Evolutionary conservation across 2,797 vertebrate genomes (phyloP), one percentile per base, ranked within the genome.

Genomic region (Centroberyx gerrardi): DNA sequence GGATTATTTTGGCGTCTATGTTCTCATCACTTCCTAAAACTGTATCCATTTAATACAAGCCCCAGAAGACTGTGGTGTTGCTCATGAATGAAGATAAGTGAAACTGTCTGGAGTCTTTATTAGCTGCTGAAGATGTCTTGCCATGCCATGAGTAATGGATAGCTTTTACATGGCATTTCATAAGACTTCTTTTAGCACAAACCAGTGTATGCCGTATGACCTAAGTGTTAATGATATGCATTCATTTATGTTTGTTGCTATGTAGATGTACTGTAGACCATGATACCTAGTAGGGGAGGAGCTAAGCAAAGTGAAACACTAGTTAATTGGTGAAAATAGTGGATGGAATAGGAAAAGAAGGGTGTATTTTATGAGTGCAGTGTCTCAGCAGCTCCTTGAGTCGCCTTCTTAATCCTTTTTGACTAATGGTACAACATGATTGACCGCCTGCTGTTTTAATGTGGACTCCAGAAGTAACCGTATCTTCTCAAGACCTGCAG

Each of bases 391-490:
- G 60, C 12, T 62, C 44, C 81, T 87, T 17, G 38, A 54, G 78
- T 78, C 60, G 29, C 80, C 71, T 58, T 68, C 76, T 42, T 83
- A 86, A 90, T 86, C 74, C 68, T 9, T 56, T 80, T 15, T 85
- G 86, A 81, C 62, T 71, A 76, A 84, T 56, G 66, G 60, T 29
- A 77, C 29, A 46, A 82, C 92, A 90, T 89, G 88, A 93, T 92
- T 86, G 82, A 91, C 83, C 86, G 93, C 87, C 87, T 91, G 92
- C 85, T 94, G 73, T 87, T 90, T 92, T 88, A 90, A 90, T 86
- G 83, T 81, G 67, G 89, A 83, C 87, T 86, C 87, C 66, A 72
- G 87, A 89, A 91, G 95, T 94, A 96, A 96, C 92, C 65, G 90
- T 81, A 96, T 95, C 92, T 88, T 76, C 85, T 81, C 84, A 84